Evolutionary conservation across 2,113 vertebrate species (phyloP), one percentile per base, ranked within the genome.

Genomic region (Spea bombifrons): DNA sequence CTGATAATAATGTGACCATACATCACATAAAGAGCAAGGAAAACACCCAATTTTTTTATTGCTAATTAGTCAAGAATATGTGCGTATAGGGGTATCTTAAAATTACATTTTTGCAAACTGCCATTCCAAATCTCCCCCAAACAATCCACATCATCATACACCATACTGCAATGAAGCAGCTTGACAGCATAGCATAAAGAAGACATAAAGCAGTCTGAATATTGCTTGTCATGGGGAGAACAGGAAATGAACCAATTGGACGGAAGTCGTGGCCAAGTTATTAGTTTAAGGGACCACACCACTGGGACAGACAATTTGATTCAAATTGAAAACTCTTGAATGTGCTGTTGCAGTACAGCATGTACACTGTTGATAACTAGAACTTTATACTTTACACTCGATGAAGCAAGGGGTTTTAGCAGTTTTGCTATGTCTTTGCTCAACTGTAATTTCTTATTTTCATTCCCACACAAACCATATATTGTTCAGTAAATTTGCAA

Each of bases 1-100:
- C 85, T 92, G 92, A 93, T 93, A 90, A 92, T 90, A 88, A 90
- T 87, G 87, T 84, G 83, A 87, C 86, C 87, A 86, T 92, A 88
- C 90, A 92, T 88, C 79, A 76, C 88, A 91, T 89, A 86, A 84
- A 84, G 83, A 87, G 83, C 83, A 86, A 81, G 85, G 85, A 91
- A 88, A 87, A 80, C 85, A 82, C 81, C 80, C 66, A 82, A 30
- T 43, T 46, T 68, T 87, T 89, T 88, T 84, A 61, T 79, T 88
- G 83, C 83, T 88, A 89, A 89, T 86, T 75, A 82, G 88, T 91
- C 83, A 84, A 83, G 76, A 83, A 81, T 86, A 82, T 90, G 86
- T 84, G 85, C 75, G 78, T 83, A 75, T 82, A 87, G 88, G 82
- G 87, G 80, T 66, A 50, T 83, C 85, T 91, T 91, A 85, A 90